Base-by-base conservation (phyloP, 2,113 vertebrate genomes). In the Crotalus viridis region DNA sequence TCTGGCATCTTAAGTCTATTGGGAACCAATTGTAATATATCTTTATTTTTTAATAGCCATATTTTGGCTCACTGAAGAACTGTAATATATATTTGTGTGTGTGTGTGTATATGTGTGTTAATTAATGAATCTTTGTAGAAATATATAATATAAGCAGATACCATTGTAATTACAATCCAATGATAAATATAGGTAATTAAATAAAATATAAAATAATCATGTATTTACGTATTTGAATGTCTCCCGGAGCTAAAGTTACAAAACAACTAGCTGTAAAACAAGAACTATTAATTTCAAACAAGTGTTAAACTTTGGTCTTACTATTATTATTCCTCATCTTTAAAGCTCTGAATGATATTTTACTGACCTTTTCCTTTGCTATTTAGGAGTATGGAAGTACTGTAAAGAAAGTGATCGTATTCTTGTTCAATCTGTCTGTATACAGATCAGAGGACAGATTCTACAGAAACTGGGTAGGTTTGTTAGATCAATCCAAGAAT, bases 371-470 rank as follows among this genome's bases (percentile, higher is more conserved):
- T 55, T 52, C 19, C 85, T 1, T 57, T 87, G 28, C 54, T 13
- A 96, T 95, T n/a, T 93, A 99, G 99, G 99, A 24, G 98, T 96
- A 48, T 99, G 99, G 99, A 93, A 9, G 17, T 99, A 99, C 10
- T 90, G 96, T 19, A 96, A 97, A 13, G 97, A 98, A 91, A 99
- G 98, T 0, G 98, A 99, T 93, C 95, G 94, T 92, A 91, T 96
- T 87, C 98, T 99, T 0, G 98, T 99, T n/a, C 99, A 99, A 96
- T 98, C 99, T 0, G 99, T 99, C 51, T 98, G 99, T 88, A 94
- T 99, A 55, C 99, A 99, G 95, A 98, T 99, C 93, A 98, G 99
- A 92, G 99, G 99, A 26, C 98, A 98, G 94, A 98, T 99, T 95
- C 97, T 99, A 89, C 99, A 99, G 93, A 99, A 99, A 95, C 97